Conservation (phyloP, 2,797 vertebrate genomes). For the Lepidocolaptes lacrymiger region DNA sequence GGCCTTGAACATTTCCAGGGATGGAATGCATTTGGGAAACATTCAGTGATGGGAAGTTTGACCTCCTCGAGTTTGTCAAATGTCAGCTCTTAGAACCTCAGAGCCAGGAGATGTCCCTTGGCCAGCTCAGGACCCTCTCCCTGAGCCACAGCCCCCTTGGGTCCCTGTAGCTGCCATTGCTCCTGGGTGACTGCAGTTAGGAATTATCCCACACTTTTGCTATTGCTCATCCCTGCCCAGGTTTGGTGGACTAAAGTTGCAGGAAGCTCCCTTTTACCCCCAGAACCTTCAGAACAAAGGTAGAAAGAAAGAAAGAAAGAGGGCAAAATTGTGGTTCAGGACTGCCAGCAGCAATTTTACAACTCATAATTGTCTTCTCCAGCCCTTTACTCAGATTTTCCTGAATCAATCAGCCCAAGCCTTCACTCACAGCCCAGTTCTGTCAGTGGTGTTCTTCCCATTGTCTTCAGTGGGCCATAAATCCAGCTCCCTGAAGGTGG, state of each 20-base stretch:
- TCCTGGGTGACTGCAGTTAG: neutral
- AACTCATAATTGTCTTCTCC: neutral
- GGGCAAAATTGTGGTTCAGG: fast-evolving
- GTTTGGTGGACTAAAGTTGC: neutral
- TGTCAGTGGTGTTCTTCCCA: neutral
- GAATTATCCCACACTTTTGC: neutral
- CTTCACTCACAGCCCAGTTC: neutral
- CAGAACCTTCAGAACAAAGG: neutral
- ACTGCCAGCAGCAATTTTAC: neutral
- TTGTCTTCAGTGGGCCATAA: neutral
- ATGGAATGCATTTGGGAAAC: neutral
- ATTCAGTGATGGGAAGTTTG: neutral
- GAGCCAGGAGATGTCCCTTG: neutral
- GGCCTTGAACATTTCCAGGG: neutral
- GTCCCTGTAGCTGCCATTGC: fast-evolving
- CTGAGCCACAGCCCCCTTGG: neutral
- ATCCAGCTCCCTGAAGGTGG: neutral
- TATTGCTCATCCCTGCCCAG: neutral
- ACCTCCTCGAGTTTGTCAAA: neutral
- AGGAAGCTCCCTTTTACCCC: neutral
- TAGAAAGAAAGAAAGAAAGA: neutral
- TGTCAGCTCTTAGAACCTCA: neutral
- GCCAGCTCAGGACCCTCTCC: neutral
- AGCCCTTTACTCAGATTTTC: neutral
- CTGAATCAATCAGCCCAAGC: neutral